Percentiles rank a stretch among this genome's conserved stretches.
Evolutionary conservation across 2,797 vertebrate species (phyloP).

Genomic region (Poecilia picta): DNA sequence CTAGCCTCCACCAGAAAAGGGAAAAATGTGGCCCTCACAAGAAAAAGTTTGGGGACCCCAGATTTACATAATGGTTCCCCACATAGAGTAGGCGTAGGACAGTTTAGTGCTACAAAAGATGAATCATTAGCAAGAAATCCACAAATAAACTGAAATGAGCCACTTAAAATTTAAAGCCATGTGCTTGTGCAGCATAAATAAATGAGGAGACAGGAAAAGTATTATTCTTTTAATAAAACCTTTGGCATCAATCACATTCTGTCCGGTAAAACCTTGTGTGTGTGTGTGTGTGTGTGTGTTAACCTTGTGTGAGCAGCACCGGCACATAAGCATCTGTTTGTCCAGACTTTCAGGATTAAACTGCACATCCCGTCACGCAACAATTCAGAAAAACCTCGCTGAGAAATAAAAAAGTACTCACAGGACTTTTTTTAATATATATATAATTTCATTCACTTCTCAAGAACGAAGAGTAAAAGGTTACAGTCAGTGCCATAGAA

Average conservation of each 20-base stretch:
- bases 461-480: constrained; percentile 16
- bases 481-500: constrained; percentile 63
- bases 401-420: constrained; percentile 9
- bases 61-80: background rate
- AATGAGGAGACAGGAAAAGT: constrained; percentile 31
- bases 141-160: background rate
- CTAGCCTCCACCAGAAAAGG: too few species aligned
- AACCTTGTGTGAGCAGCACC: constrained; percentile 37
- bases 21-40: too few species aligned
- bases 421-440: constrained; percentile 4
- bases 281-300: constrained; percentile 22
- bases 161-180: too few species aligned
- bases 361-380: constrained; percentile 31
- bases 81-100: too few species aligned
- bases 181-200: constrained; percentile 12
- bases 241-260: constrained; percentile 80
- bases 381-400: background rate
- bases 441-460: constrained; percentile 29
- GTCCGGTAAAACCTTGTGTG: constrained; percentile 59
- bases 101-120: background rate
- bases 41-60: too few species aligned
- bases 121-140: background rate
- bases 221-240: constrained; percentile 82
- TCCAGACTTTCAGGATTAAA: constrained; percentile 39
- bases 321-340: constrained; percentile 32